phyloP scores from a whole-genome alignment of 2,113 vertebrate genomes.

The Rallus limicola region DNA sequence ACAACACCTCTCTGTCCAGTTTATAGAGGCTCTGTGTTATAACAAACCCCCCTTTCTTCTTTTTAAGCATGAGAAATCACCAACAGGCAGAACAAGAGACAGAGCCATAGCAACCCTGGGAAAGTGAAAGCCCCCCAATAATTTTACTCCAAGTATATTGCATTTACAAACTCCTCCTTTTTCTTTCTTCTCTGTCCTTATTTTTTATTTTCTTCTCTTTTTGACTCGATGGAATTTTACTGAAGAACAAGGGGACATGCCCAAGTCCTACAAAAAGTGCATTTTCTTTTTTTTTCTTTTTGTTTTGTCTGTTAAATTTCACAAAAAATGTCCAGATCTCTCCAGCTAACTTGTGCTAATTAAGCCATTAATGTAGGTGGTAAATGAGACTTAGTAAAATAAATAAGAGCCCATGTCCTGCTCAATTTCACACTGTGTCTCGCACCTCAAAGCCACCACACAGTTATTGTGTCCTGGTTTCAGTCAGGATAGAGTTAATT shows the following conservation, averaged over 20 bases:
- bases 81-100: background rate
- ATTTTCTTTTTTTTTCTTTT: background rate
- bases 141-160: background rate
- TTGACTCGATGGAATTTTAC: background rate
- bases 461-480: too few species aligned
- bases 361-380: background rate
- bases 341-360: background rate
- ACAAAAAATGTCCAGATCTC: background rate
- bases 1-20: background rate
- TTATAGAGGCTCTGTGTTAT: background rate
- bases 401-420: background rate
- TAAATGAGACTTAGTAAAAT: slow-evolving; percentile 13
- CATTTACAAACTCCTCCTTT: background rate
- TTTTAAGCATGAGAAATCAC: background rate
- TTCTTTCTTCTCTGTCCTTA: background rate
- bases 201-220: background rate
- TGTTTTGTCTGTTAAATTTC: background rate
- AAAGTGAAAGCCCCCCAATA: background rate
- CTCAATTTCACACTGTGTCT: background rate
- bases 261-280: background rate
- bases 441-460: background rate
- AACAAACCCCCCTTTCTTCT: background rate
- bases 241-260: background rate
- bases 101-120: background rate
- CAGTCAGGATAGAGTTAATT: too few species aligned